phyloP scores from a whole-genome alignment of 1,140 invertebrate species.

The Drosophila suzukii region DNA sequence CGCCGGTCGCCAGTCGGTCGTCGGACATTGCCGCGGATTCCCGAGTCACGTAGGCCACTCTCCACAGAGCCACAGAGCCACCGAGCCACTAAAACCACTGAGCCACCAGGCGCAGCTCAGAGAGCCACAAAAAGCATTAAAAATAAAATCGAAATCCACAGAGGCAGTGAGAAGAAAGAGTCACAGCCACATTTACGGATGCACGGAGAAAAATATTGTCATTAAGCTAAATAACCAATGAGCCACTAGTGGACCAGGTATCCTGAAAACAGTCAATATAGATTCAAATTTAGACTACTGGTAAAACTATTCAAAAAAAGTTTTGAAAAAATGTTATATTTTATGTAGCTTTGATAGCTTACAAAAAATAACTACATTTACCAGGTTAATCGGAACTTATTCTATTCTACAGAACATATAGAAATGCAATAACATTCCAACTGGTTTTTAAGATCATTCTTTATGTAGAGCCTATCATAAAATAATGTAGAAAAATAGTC shows the following conservation, averaged over 20 bases:
- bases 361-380: too few relatives aligned
- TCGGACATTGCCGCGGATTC: conserved; percentile 68
- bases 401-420: too few relatives aligned
- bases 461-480: too few relatives aligned
- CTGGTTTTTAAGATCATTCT: not conserved
- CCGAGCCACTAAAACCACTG: conserved; percentile 9
- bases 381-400: too few relatives aligned
- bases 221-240: too few relatives aligned
- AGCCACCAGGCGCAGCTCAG: conserved; percentile 32
- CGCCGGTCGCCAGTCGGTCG: conserved; percentile 27
- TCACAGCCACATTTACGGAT: conserved; percentile 13
- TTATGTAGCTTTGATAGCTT: too few relatives aligned
- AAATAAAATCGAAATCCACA: conserved; percentile 21
- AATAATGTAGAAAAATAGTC: not conserved
- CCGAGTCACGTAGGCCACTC: conserved; percentile 76
- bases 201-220: conserved; percentile 7
- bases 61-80: conserved; percentile 24
- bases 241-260: too few relatives aligned
- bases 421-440: too few relatives aligned
- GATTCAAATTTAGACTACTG: too few relatives aligned
- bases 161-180: conserved; percentile 24
- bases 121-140: conserved; percentile 19
- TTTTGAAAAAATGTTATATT: too few relatives aligned
- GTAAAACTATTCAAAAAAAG: too few relatives aligned
- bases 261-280: too few relatives aligned